Percentiles rank a stretch among this genome's conserved stretches.
Conservation (phyloP, 2,888 invertebrate species). For the Cotesia congregata region DNA sequence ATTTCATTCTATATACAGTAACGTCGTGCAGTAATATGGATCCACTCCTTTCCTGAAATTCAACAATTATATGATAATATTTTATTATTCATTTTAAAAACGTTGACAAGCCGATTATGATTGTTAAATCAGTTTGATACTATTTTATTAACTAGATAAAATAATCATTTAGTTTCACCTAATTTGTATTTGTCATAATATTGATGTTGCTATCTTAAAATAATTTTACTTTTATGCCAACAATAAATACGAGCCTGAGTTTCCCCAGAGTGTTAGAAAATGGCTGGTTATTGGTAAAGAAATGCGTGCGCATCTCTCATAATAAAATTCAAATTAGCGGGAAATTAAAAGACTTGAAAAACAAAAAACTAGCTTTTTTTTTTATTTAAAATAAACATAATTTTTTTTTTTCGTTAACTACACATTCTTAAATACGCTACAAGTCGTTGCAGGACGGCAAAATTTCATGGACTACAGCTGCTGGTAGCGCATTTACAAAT, state of each 20-base stretch:
- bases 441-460: too few species aligned
- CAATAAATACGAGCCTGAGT: slow-evolving; percentile 33
- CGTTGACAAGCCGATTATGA: background rate
- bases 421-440: too few species aligned
- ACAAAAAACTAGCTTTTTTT: too few species aligned
- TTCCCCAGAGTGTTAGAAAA: slow-evolving; percentile 39
- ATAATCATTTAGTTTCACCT: too few species aligned
- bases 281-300: slow-evolving; percentile 36
- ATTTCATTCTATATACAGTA: background rate
- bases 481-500: too few species aligned
- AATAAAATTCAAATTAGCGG: too few species aligned
- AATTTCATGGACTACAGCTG: too few species aligned
- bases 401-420: too few species aligned
- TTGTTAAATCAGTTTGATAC: too few species aligned
- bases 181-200: background rate
- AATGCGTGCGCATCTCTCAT: slow-evolving; percentile 40
- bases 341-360: too few species aligned
- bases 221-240: background rate
- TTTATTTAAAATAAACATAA: too few species aligned
- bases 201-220: background rate
- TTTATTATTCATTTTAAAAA: background rate
- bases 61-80: background rate
- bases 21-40: background rate
- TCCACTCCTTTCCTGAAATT: background rate
- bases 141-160: too few species aligned